Conservation (phyloP, 2,113 vertebrate species). For the Orthonyx spaldingii region DNA sequence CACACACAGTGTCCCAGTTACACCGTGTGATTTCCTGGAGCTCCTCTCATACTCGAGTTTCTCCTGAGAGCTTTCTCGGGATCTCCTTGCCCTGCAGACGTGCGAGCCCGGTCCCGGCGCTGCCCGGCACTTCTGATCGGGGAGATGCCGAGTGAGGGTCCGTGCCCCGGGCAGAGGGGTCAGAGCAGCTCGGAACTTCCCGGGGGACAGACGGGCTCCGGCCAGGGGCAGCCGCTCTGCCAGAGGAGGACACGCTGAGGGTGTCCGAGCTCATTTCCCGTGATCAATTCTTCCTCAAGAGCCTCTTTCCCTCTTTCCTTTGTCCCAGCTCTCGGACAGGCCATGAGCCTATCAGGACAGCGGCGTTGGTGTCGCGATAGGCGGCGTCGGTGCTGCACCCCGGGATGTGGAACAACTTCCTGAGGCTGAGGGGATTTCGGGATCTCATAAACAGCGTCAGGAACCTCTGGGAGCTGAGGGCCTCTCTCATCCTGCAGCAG, state of each 20-base stretch:
- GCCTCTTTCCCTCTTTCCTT: neutral
- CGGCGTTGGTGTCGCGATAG: accelerated
- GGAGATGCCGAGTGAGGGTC: accelerated
- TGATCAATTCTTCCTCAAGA: accelerated
- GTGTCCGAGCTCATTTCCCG: accelerated
- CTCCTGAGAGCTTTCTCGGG: neutral
- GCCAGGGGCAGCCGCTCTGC: neutral
- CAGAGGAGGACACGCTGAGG: accelerated
- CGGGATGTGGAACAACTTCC: neutral
- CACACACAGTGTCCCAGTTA: accelerated
- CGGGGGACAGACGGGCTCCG: neutral
- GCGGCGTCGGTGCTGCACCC: neutral
- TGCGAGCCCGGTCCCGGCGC: accelerated
- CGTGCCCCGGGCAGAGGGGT: too few species aligned
- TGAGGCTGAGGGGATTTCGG: accelerated
- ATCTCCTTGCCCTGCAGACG: neutral
- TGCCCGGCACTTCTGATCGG: accelerated
- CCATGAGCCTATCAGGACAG: accelerated
- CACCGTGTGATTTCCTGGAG: neutral
- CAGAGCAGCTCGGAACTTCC: accelerated
- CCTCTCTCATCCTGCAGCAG: accelerated
- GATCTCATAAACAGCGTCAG: accelerated
- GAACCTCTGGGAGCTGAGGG: accelerated
- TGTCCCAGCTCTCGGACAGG: neutral
- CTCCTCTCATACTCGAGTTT: neutral